Evolutionary conservation across 2,113 vertebrate species (phyloP).

Genomic region (Myocastor coypus): DNA sequence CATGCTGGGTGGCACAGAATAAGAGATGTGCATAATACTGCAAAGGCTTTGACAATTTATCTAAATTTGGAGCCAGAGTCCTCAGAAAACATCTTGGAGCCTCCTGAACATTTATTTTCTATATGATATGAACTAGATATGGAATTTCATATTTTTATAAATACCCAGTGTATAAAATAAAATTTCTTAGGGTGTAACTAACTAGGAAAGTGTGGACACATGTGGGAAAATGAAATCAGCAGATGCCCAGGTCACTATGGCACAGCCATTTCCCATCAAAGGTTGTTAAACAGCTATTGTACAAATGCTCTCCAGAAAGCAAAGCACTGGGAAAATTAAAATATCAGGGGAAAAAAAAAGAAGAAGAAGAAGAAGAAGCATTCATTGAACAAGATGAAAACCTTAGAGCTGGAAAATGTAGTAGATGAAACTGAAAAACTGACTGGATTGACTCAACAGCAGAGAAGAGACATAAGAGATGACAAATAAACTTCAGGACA

Average conservation of each 20-base stretch:
- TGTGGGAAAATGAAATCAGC: neutral
- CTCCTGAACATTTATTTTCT: neutral
- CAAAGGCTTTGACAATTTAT: neutral
- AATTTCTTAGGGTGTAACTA: neutral
- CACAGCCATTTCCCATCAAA: neutral
- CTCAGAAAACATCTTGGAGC: neutral
- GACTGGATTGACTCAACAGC: neutral
- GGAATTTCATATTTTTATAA: neutral
- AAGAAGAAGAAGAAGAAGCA: too few species aligned
- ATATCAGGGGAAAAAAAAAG: neutral
- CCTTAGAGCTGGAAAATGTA: neutral
- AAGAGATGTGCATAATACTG: neutral
- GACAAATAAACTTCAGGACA: neutral
- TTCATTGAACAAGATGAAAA: neutral
- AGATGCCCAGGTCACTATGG: neutral
- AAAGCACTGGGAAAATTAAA: conserved; percentile 35
- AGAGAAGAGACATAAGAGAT: neutral
- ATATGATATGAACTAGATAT: neutral
- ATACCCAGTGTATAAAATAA: neutral
- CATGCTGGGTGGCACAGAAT: neutral
- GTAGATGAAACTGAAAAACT: neutral
- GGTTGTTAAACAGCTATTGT: neutral
- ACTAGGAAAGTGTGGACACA: neutral
- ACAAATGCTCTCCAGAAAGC: neutral
- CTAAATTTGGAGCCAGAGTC: neutral